Percentiles rank a stretch among this genome's conserved stretches.
Evolutionary conservation across 2,888 invertebrate species (phyloP).

Genomic region (Epinotia bilunana): DNA sequence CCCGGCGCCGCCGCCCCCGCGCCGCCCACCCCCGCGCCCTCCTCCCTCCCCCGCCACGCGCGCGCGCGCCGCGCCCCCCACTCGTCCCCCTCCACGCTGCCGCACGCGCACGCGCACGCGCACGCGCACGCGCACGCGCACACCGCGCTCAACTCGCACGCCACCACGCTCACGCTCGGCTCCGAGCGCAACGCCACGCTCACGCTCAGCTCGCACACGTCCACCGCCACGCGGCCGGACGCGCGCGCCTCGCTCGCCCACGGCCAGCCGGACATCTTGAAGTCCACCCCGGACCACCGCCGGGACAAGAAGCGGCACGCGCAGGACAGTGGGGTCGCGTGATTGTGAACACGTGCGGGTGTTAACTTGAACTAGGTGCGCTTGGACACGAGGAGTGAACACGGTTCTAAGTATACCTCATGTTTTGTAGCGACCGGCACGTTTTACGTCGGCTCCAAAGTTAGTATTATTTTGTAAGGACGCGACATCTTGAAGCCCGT

Average conservation of each 20-base stretch:
- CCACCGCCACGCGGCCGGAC: constrained; percentile 64
- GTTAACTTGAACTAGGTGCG: not conserved
- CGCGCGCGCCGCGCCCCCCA: constrained; percentile 63
- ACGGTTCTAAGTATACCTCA: constrained; percentile 63
- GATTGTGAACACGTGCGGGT: constrained; percentile 53
- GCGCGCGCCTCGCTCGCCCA: constrained; percentile 72
- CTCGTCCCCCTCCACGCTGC: constrained; percentile 32
- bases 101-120: constrained; percentile 57
- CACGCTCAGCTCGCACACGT: constrained; percentile 74
- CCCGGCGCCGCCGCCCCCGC: constrained; percentile 89
- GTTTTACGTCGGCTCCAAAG: constrained; percentile 57
- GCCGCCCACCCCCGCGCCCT: constrained; percentile 69
- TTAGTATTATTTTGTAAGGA: constrained; percentile 17
- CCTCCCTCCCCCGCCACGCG: constrained; percentile 70
- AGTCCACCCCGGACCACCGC: constrained; percentile 94
- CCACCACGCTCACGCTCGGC: constrained; percentile 75
- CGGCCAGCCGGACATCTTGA: constrained; percentile 92
- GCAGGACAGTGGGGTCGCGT: constrained; percentile 77
- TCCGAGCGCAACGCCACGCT: constrained; percentile 72
- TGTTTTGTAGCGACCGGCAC: constrained; percentile 52
- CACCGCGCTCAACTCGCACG: constrained; percentile 85
- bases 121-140: constrained; percentile 73
- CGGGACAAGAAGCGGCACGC: constrained; percentile 75
- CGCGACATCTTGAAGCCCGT: constrained; percentile 92
- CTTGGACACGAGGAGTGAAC: constrained; percentile 35